Conservation (phyloP, 1,140 invertebrate species). For the Bradysia coprophila region DNA sequence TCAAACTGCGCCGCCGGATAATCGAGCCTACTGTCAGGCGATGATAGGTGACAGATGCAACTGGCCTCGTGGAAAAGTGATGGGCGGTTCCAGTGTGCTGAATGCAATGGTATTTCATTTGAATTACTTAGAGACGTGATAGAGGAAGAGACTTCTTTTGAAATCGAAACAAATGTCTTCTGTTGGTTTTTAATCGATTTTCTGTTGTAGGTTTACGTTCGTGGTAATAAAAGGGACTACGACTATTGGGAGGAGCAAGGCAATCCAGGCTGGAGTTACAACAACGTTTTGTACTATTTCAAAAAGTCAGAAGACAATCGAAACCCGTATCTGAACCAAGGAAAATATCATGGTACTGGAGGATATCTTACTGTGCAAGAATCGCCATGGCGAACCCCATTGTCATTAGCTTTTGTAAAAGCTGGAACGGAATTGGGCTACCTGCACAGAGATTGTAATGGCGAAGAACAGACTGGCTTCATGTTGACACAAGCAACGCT, state of each 20-base stretch:
- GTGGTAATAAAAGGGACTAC: slow-evolving; percentile 82
- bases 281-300: slow-evolving; percentile 74
- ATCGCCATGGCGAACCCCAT: slow-evolving; percentile 56
- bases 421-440: slow-evolving; percentile 66
- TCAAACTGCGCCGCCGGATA: slow-evolving; percentile 61
- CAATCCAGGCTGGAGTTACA: slow-evolving; percentile 79
- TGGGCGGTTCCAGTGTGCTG: slow-evolving; percentile 85
- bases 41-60: slow-evolving; percentile 71
- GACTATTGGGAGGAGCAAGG: slow-evolving; percentile 77
- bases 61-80: slow-evolving; percentile 72
- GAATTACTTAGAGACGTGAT: too few species aligned
- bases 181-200: too few species aligned
- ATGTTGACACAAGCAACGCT: slow-evolving; percentile 76
- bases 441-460: slow-evolving; percentile 62
- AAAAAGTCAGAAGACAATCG: slow-evolving; percentile 74
- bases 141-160: too few species aligned
- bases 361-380: slow-evolving; percentile 75
- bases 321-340: slow-evolving; percentile 55
- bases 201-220: slow-evolving; percentile 85
- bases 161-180: too few species aligned
- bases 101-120: slow-evolving; percentile 91
- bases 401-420: slow-evolving; percentile 63
- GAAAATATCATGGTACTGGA: slow-evolving; percentile 52
- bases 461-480: slow-evolving; percentile 62
- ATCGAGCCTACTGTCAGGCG: slow-evolving; percentile 56